These are phyloP conservation scores for Silvanus unidentatus DNA, from an alignment of 2,888 invertebrate genomes.

Conservation along the genomic window DNA sequence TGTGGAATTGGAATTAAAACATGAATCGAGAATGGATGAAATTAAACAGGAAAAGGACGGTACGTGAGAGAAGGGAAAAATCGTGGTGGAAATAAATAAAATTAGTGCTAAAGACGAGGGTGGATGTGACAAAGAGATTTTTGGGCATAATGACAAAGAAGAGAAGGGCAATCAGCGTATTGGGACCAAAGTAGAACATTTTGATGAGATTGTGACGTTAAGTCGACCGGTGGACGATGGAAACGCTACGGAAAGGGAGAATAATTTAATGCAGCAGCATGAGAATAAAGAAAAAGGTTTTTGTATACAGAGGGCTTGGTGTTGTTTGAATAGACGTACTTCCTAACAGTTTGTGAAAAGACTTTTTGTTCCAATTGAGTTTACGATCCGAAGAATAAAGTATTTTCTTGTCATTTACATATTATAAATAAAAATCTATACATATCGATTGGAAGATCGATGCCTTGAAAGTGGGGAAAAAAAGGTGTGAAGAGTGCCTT, in stretches of 20 bases:
- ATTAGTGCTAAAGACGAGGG: conserved; percentile 9
- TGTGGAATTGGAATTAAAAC: conserved; percentile 12
- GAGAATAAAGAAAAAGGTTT: conserved; percentile 39
- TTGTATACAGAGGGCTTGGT: conserved; percentile 51
- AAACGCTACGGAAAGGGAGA: conserved; percentile 15
- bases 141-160: not conserved
- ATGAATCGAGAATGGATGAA: conserved; percentile 16
- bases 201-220: conserved; percentile 38
- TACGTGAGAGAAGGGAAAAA: conserved; percentile 44
- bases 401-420: too few relatives aligned
- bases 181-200: conserved; percentile 19
- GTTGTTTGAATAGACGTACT: conserved; percentile 47
- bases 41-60: conserved; percentile 39
- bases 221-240: conserved; percentile 25
- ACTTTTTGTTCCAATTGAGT: not conserved
- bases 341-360: conserved; percentile 30
- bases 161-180: conserved; percentile 8
- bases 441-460: too few relatives aligned
- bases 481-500: too few relatives aligned
- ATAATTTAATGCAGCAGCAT: conserved; percentile 9
- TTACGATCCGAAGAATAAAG: too few relatives aligned
- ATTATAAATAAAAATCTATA: too few relatives aligned
- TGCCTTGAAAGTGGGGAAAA: too few relatives aligned
- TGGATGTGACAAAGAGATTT: too few relatives aligned
- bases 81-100: conserved; percentile 41